Evolutionary conservation across 2,888 invertebrate genomes (phyloP), one percentile per base, ranked within the genome.

Genomic region (Dicranocentrus wangi): DNA sequence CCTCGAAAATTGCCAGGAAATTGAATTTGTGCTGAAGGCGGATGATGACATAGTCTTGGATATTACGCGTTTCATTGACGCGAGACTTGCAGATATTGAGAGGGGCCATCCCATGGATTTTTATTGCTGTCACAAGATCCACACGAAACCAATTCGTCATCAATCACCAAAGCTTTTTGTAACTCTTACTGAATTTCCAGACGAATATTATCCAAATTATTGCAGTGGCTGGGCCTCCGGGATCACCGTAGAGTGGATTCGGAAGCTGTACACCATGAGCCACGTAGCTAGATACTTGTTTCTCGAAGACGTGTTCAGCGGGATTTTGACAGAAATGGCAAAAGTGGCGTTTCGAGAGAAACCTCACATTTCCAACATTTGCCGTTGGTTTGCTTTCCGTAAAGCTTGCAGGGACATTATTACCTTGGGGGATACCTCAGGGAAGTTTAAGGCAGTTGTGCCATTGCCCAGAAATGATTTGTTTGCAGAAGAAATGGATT

Each of bases 31-130:
- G 19, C 65, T 87, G 25, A 87, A 87, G 77, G 79, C 84, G n/a
- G 87, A 87, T 55, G 87, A 87, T 58, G 87, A 87, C 68, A 83
- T 86, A 7, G 87, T 87, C 82, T 83, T 87, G 42, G 87, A 87
- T 65, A 83, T 87, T 42, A 83, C 83, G 60, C 85, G 86, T 43
- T 79, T 87, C 10, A 80, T 86, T 32, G 83, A 87, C 47, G 85
- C 83, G 51, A 10, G 66, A 43, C 7, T 51, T 3, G 51, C 13
- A n/a, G 17, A 51, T n/a, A 7, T 10, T 51, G n/a, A 13, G 3
- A n/a, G n/a, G 13, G n/a, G 5, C 51, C n/a, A 7, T n/a, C 51
- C 13, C n/a, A 51, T 5, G 13, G 51, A 51, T n/a, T 17, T 58
- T 23, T 27, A 27, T 13, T 58, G 58, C 25, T 23, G 17, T 27